A percentile compares a stretch with the other conserved stretches of the same genome.
Evolutionary conservation across 2,113 vertebrate genomes (phyloP).

Genomic region (Bubo blakistoni): DNA sequence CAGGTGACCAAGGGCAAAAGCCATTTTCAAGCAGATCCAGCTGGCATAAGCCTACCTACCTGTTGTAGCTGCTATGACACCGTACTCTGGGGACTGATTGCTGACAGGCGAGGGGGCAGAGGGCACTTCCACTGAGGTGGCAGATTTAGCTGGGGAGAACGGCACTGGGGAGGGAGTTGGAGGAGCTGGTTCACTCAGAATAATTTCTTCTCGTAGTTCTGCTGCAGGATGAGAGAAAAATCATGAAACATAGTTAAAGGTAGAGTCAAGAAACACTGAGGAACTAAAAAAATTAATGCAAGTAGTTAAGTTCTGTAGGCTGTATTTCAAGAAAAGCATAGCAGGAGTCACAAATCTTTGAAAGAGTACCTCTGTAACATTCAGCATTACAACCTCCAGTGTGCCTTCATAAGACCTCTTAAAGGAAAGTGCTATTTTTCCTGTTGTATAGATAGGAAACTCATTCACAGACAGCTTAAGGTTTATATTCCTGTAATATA

Average conservation of each 20-base stretch:
- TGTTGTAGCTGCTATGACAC: slow-evolving; percentile 81
- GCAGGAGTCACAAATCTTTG: background rate
- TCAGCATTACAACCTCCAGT: background rate
- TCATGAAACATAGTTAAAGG: background rate
- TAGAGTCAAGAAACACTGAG: background rate
- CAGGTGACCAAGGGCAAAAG: background rate
- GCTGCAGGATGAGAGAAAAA: slow-evolving; percentile 61
- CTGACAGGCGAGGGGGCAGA: slow-evolving; percentile 83
- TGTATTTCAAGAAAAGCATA: background rate
- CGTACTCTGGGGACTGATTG: slow-evolving; percentile 89
- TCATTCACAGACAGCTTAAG: background rate
- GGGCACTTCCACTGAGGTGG: slow-evolving; percentile 83
- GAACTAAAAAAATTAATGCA: background rate
- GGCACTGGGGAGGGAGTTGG: slow-evolving; percentile 85
- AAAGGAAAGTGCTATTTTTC: background rate
- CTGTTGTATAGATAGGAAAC: background rate
- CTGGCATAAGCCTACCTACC: slow-evolving; percentile 72
- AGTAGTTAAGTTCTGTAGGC: background rate
- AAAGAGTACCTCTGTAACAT: background rate
- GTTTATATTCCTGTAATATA: background rate
- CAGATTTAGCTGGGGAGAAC: slow-evolving; percentile 90
- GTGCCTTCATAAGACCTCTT: background rate
- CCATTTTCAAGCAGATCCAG: background rate
- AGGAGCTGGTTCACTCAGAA: slow-evolving; percentile 81
- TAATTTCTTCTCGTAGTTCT: slow-evolving; percentile 84